phyloP scores from a whole-genome alignment of 2,888 invertebrate species.

The Rotaria socialis region DNA sequence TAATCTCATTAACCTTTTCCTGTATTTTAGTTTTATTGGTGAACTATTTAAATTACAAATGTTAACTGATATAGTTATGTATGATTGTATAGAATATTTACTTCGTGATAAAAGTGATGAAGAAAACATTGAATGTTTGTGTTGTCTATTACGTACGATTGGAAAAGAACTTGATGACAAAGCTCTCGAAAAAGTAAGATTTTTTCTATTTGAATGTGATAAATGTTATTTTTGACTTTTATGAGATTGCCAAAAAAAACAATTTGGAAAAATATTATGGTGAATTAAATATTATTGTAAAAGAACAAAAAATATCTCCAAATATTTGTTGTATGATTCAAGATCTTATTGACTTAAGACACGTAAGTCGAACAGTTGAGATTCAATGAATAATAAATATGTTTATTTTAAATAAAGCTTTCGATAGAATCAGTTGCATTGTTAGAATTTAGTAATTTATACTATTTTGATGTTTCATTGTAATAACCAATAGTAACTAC shows the following conservation, averaged over 20 bases:
- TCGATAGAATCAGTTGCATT: too few relatives aligned
- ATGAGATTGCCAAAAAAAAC: conserved; percentile 48
- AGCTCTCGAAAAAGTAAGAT: background rate
- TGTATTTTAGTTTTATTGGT: conserved; percentile 67
- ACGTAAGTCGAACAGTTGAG: background rate
- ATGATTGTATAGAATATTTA: conserved; percentile 74
- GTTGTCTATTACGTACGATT: conserved; percentile 81
- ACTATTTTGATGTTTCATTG: too few relatives aligned
- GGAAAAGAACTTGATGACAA: conserved; percentile 73
- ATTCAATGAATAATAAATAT: too few relatives aligned
- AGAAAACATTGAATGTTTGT: conserved; percentile 85
- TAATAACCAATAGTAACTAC: too few relatives aligned
- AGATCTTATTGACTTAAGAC: conserved; percentile 82
- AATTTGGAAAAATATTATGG: conserved; percentile 56
- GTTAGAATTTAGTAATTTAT: too few relatives aligned
- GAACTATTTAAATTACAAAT: conserved; percentile 86
- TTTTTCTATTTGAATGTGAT: background rate
- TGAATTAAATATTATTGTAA: conserved; percentile 65
- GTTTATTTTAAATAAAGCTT: too few relatives aligned
- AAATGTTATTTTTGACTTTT: background rate
- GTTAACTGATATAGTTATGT: conserved; percentile 81
- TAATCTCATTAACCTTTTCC: background rate
- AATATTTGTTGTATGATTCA: conserved; percentile 71
- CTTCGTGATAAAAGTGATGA: conserved; percentile 72
- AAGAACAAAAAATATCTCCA: conserved; percentile 63